These are phyloP conservation scores for Agrilus cyanescens DNA, from an alignment of 2,888 invertebrate genomes.

Conservation along the genomic window DNA sequence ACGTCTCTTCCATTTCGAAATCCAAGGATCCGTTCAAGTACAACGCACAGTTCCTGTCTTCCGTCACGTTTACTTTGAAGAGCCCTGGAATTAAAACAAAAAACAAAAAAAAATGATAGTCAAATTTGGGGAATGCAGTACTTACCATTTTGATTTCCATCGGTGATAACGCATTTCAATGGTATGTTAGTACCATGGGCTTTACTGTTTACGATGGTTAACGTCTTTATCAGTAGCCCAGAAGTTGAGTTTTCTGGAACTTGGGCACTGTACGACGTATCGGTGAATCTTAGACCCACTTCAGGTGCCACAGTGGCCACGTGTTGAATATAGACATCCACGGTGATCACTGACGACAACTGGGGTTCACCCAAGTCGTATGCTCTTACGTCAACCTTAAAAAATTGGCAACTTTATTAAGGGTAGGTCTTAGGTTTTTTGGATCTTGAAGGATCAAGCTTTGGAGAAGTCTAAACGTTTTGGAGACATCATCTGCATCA, in stretches of 20 bases:
- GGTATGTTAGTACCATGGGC: conserved; percentile 57
- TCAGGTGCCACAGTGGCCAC: conserved; percentile 52
- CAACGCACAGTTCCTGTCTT: conserved; percentile 74
- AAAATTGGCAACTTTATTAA: conserved; percentile 4
- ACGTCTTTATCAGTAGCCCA: conserved; percentile 53
- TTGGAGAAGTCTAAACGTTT: background rate
- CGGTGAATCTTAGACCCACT: conserved; percentile 77
- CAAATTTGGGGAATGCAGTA: background rate
- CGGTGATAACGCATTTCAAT: conserved; percentile 66
- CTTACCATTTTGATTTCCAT: conserved; percentile 63
- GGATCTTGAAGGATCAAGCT: background rate
- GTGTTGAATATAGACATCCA: conserved; percentile 75
- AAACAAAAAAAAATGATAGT: background rate
- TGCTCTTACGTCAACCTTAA: conserved; percentile 69
- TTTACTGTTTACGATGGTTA: conserved; percentile 63
- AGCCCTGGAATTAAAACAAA: conserved; percentile 39
- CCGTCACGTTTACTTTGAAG: conserved; percentile 61
- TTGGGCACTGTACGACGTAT: conserved; percentile 73
- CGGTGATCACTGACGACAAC: conserved; percentile 66
- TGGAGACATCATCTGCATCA: too few relatives aligned
- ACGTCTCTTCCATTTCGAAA: conserved; percentile 63
- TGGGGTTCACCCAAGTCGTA: conserved; percentile 80
- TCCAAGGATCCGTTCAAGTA: conserved; percentile 63
- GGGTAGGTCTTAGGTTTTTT: background rate
- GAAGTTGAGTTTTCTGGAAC: conserved; percentile 65